These are phyloP conservation scores for Sibirionetta formosa DNA, from an alignment of 2,797 vertebrate genomes.

Conservation along the genomic window DNA sequence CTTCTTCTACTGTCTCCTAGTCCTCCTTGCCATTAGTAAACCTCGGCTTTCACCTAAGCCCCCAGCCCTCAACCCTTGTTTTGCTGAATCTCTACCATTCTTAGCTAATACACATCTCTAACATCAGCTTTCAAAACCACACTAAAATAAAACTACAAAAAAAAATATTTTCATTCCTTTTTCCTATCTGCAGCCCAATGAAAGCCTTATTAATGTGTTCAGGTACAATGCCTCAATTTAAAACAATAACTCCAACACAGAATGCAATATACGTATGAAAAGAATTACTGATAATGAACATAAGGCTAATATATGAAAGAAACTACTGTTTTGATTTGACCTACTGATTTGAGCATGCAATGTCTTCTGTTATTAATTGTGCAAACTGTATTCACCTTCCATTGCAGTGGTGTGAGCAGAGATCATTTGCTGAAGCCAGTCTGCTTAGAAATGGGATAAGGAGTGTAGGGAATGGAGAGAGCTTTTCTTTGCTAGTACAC, in stretches of 20 bases:
- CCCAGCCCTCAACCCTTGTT: not conserved
- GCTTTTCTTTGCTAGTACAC: not conserved
- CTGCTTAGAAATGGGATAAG: not conserved
- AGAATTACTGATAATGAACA: not conserved
- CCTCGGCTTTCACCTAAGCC: not conserved
- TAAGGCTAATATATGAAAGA: not conserved
- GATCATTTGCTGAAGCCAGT: not conserved
- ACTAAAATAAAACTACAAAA: not conserved
- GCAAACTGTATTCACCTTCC: not conserved
- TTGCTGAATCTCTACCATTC: not conserved
- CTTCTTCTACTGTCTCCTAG: not conserved
- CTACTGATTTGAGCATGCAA: not conserved
- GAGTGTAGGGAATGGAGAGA: not conserved
- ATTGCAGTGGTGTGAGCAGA: not conserved
- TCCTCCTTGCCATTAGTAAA: not conserved
- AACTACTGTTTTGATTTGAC: not conserved
- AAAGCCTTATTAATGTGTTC: not conserved
- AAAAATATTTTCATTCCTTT: not conserved
- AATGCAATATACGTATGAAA: not conserved
- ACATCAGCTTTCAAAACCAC: not conserved
- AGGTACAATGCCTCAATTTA: not conserved
- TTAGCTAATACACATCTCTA: not conserved
- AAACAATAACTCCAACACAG: not conserved
- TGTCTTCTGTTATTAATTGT: not conserved
- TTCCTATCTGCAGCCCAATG: not conserved